phyloP scores from a whole-genome alignment of 2,113 vertebrate genomes.

The Microtus richardsoni region DNA sequence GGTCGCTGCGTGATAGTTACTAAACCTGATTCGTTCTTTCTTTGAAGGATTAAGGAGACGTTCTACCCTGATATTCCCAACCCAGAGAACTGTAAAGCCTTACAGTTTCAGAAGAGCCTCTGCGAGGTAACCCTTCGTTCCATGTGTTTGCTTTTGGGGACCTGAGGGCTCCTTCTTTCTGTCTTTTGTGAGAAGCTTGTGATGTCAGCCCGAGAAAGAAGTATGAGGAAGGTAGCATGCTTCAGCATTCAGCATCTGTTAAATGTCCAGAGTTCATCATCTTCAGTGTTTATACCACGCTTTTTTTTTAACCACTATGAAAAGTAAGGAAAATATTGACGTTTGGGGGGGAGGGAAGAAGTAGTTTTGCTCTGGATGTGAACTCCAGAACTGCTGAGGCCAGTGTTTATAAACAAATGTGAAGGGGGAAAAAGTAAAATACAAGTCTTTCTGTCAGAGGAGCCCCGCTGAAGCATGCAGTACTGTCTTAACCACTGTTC shows the following conservation, averaged over 20 bases:
- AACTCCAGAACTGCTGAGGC: background rate
- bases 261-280: background rate
- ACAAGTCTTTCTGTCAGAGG: background rate
- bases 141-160: background rate
- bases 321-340: background rate
- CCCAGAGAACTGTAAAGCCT: slow-evolving; percentile 89
- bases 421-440: background rate
- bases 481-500: background rate
- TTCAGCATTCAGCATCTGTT: slow-evolving; percentile 18
- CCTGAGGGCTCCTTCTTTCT: background rate
- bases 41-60: slow-evolving; percentile 90
- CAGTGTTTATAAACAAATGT: background rate
- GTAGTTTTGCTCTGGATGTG: background rate
- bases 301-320: background rate
- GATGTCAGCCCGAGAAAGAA: background rate
- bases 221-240: background rate
- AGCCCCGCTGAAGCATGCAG: background rate
- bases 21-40: slow-evolving; percentile 65
- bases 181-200: slow-evolving; percentile 10
- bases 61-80: slow-evolving; percentile 91
- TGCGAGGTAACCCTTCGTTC: slow-evolving; percentile 86
- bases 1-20: background rate
- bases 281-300: background rate
- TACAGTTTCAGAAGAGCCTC: slow-evolving; percentile 88
- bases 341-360: background rate